Evolutionary conservation across 2,888 invertebrate species (phyloP), one percentile per base, ranked within the genome.

Genomic region (Leptinotarsa peninsularis): DNA sequence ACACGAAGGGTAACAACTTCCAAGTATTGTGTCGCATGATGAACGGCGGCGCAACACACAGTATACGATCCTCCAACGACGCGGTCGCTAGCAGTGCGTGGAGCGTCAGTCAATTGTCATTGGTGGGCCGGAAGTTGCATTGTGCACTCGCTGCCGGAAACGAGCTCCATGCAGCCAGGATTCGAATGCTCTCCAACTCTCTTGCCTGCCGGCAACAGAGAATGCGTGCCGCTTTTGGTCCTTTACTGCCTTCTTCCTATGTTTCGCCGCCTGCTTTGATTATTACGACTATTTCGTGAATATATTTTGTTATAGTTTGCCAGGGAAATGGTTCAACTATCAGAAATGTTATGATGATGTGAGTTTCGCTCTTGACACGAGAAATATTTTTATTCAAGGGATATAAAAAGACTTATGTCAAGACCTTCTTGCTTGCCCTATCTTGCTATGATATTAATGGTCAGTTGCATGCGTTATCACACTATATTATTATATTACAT

Each of bases 31-130:
- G 75, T 70, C 69, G 43, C 27, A 75, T 78, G 75, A 78, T 75
- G 74, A 77, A 78, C 75, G 76, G 72, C 75, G 58, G 21, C 66
- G 18, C 63, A 63, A 27, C 43, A 63, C 63, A 63, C 33, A 54
- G 67, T 49, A 67, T 56, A 50, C 71, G 70, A 49, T 69, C 50
- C 67, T 74, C 49, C 56, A 63, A 63, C 72, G 49, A 63, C 69
- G 77, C 76, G 80, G 82, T 82, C 82, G 84, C 82, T 83, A 84
- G 82, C 85, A 84, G 85, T 86, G 87, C 87, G 86, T 87, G 83
- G 86, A 84, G 87, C 87, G 88, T 88, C 87, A 87, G 86, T 88
- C 88, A 84, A 84, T 84, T 84, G 84, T 84, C 84, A 83, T 82
- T 79, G 78, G 74, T 70, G 76, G 74, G 72, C 80, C 82, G 83